Evolutionary conservation across 92 coral and sea anemone genomes (phyloP), one percentile per base, ranked within the genome.

Genomic region (Palythoa grandiflora): DNA sequence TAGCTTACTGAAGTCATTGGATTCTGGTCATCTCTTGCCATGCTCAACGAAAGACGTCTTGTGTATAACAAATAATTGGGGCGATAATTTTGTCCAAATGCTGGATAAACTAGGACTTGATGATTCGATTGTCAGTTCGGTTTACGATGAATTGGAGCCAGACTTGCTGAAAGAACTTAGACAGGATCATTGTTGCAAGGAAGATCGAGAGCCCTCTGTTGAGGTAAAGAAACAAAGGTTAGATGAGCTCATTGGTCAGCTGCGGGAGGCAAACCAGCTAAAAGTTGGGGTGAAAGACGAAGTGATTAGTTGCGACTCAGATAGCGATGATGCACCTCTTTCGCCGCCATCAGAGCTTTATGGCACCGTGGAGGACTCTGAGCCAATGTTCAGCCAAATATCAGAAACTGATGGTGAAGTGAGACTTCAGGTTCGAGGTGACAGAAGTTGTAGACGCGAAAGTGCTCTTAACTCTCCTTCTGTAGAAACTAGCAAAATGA

Each of bases 181-280:
- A 7, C 86, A 81, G 44, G 75, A 55, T 35, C 3, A 12, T 10
- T 51, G 6, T 19, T 14, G 21, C n/a, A 44, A 37, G 13, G 86
- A 81, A 61, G 86, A 70, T 2, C 75, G 47, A 1, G 86, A 81
- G 21, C 61, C 48, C 3, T 81, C 86, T 4, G 6, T 81, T 6
- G 86, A 81, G 47, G 47, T 52, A 65, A 81, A 81, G 86, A 81
- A 81, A 50, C 86, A 81, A 71, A 81, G 86, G 44, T 65, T 81
- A 21, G 47, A 65, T 66, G 86, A 81, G 36, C 75, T 81, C 12
- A 81, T 81, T 21, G 86, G 86, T 21, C 86, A 81, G 8, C 66
- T 81, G 66, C 86, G 86, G 38, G 86, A 81, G 21, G 86, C 86
- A 47, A 81, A 81, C 36, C 86, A 81, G 35, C 59, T 44, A 52